phyloP scores from a whole-genome alignment of 1,140 invertebrate genomes.

The Pentalonia nigronervosa region DNA sequence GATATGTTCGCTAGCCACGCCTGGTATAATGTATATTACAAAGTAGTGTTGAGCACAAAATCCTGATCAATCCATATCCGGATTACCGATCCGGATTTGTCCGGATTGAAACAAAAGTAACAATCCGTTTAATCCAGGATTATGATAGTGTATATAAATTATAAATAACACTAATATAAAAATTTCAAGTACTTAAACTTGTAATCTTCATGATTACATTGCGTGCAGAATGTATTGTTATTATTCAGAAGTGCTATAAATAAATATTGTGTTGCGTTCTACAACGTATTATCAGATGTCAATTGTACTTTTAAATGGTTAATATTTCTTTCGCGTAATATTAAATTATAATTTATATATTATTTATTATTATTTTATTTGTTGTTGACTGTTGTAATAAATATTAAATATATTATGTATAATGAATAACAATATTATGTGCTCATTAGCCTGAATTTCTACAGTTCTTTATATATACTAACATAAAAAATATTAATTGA shows the following conservation, averaged over 20 bases:
- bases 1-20: no score
- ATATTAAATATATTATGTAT: constrained; percentile 27
- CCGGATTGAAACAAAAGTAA: background rate
- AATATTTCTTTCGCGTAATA: constrained; percentile 25
- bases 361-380: constrained; percentile 11
- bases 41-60: background rate
- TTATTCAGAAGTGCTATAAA: constrained; percentile 37
- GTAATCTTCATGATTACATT: constrained; percentile 7
- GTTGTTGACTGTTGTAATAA: constrained; percentile 33
- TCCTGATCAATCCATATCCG: background rate
- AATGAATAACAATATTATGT: constrained; percentile 25
- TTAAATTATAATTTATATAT: constrained; percentile 27
- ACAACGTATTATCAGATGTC: constrained; percentile 28
- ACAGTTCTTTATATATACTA: no score
- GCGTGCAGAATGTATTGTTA: background rate
- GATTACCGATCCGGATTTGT: background rate
- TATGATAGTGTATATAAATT: background rate
- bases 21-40: no score
- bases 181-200: background rate
- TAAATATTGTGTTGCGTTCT: constrained; percentile 41
- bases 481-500: no score
- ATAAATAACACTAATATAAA: no score
- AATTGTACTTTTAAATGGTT: constrained; percentile 38
- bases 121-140: background rate
- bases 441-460: background rate